phyloP scores from a whole-genome alignment of 2,797 vertebrate species.

The Gymnodraco acuticeps region DNA sequence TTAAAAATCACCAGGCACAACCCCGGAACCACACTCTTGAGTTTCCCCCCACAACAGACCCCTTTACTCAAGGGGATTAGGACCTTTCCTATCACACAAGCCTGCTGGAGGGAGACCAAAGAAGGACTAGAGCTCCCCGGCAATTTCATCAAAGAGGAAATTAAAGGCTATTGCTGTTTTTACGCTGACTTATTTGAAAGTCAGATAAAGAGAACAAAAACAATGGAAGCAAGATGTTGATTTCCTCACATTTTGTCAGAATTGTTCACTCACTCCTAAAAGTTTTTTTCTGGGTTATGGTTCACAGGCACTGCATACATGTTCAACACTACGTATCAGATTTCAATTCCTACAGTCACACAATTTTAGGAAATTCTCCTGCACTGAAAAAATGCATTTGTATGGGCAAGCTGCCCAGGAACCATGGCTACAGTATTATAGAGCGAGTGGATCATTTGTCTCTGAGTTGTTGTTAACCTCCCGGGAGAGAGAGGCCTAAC shows the following conservation, averaged over 20 bases:
- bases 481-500: conserved; percentile 44
- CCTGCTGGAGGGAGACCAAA: conserved; percentile 56
- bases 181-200: conserved; percentile 49
- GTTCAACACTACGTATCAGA: conserved; percentile 7
- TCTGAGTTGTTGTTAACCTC: conserved; percentile 60
- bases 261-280: conserved; percentile 18
- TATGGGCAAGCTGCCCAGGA: conserved; percentile 56
- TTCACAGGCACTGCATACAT: not conserved
- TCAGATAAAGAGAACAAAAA: conserved; percentile 52
- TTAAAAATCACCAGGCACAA: conserved; percentile 47
- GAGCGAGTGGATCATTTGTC: conserved; percentile 60
- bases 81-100: conserved; percentile 53
- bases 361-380: conserved; percentile 45
- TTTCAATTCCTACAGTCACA: conserved; percentile 27
- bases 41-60: conserved; percentile 48
- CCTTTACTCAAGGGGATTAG: conserved; percentile 53
- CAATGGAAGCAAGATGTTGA: conserved; percentile 60
- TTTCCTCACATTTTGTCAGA: conserved; percentile 27
- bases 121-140: conserved; percentile 31
- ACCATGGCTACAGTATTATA: conserved; percentile 41
- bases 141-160: conserved; percentile 70
- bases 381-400: conserved; percentile 53
- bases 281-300: conserved; percentile 2
- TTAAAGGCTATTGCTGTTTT: conserved; percentile 63
- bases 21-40: conserved; percentile 46